Evolutionary conservation across 30 jellyfish, hydroid and myxozoan species (phyloP), one percentile per base, ranked within the genome.

Genomic region (Mastigias papua): DNA sequence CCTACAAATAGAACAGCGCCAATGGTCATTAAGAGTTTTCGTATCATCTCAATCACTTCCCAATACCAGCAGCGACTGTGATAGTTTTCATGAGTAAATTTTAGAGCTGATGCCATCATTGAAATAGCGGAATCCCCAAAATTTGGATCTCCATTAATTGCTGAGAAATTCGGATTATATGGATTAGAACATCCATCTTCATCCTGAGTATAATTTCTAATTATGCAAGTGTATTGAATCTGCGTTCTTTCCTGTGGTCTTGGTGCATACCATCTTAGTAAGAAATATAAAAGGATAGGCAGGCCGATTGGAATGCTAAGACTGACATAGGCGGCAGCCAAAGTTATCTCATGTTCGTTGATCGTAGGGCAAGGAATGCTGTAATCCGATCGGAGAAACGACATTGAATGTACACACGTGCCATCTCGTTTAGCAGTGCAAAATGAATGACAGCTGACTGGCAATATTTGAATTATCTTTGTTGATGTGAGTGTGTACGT

Each of bases 331-430:
- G 94, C 93, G 23, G 76, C 27, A 25, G 7, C 16, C 74, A 72
- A 23, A 15, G 83, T 65, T n/a, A 3, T 8, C 58, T 35, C 2
- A 0, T 58, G 33, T 19, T 17, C n/a, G 9, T 50, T 15, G 4
- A 51, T 5, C 37, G 82, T 31, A 34, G 62, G 63, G 49, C 94
- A 85, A 23, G 62, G 22, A 13, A 85, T 74, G 21, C 94, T 60
- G 82, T 68, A 72, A 48, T 85, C 94, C 3, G 89, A 30, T 7
- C 82, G 54, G 82, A 85, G 54, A 48, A 48, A 85, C 26, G 90
- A 80, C 23, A 80, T 9, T 23, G 37, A 25, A 32, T 65, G 82
- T 34, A 51, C 19, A 65, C 94, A 85, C 3, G 50, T 15, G 1
- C 33, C 73, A n/a, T 62, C 48, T 11, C 31, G 35, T n/a, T 58